These are phyloP conservation scores for Myocastor coypus DNA, from an alignment of 2,113 vertebrate genomes.

Conservation along the genomic window DNA sequence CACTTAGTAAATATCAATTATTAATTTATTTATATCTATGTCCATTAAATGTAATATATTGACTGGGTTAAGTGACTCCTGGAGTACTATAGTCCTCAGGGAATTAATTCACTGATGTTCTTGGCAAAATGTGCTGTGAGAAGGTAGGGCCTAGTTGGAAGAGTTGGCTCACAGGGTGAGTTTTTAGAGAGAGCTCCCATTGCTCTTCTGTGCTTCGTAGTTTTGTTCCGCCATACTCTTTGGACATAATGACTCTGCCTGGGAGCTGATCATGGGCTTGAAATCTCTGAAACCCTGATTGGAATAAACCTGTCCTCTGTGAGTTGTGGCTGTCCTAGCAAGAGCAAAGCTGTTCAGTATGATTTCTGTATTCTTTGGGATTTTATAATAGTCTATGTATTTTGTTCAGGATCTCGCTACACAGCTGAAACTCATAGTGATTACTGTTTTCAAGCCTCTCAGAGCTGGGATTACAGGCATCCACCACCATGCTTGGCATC, in stretches of 20 bases:
- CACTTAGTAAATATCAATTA: neutral
- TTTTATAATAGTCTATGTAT: too few relatives aligned
- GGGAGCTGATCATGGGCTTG: neutral
- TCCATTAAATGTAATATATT: neutral
- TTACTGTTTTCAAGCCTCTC: too few relatives aligned
- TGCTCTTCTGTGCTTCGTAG: neutral
- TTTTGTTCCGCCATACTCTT: neutral
- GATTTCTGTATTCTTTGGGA: neutral
- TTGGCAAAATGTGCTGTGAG: neutral
- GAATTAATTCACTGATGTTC: neutral
- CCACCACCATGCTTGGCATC: too few relatives aligned
- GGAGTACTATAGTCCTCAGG: neutral
- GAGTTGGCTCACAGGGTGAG: neutral
- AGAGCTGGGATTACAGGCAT: too few relatives aligned
- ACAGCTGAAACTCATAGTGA: too few relatives aligned
- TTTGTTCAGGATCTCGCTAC: too few relatives aligned
- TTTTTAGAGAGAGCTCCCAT: neutral
- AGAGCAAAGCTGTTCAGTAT: neutral
- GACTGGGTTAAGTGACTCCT: neutral
- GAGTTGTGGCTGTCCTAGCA: neutral
- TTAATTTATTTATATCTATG: neutral
- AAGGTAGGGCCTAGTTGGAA: neutral
- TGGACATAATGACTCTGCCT: neutral
- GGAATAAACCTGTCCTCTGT: neutral
- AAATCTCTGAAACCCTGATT: neutral